These are phyloP conservation scores for Halocynthia aurantium DNA, from an alignment of 23 tunicate species.

Conservation along the genomic window DNA sequence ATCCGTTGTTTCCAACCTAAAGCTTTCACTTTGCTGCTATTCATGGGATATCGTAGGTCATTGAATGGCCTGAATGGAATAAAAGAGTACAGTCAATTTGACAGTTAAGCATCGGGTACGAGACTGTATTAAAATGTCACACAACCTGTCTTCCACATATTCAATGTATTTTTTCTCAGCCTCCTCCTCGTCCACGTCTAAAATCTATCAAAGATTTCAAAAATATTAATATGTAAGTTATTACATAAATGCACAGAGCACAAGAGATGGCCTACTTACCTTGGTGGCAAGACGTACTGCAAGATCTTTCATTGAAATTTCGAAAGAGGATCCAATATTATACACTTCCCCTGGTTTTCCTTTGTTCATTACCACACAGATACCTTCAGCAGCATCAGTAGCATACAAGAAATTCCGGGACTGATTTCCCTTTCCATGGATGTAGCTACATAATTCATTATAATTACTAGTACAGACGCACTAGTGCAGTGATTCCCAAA, in stretches of 20 bases:
- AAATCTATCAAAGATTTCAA: neutral
- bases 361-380: neutral
- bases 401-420: slow-evolving; percentile 1
- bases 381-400: slow-evolving; percentile 2
- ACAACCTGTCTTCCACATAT: neutral
- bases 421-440: neutral
- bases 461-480: no score
- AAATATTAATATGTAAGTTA: neutral
- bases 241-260: neutral
- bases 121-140: neutral
- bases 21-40: neutral
- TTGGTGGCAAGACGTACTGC: neutral
- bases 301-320: slow-evolving; percentile 4
- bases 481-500: no score
- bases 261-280: neutral
- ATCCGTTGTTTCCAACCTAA: neutral
- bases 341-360: slow-evolving; percentile 7
- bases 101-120: neutral
- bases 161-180: slow-evolving; percentile 3
- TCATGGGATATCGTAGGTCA: slow-evolving; percentile 7
- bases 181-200: neutral
- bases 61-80: neutral
- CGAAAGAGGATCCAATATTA: slow-evolving; percentile 4
- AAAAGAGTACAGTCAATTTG: neutral
- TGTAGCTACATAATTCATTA: neutral